Percentiles rank a stretch among this genome's conserved stretches.
phyloP scores from a whole-genome alignment of 2,113 vertebrate species.

The Hypanus sabinus region DNA sequence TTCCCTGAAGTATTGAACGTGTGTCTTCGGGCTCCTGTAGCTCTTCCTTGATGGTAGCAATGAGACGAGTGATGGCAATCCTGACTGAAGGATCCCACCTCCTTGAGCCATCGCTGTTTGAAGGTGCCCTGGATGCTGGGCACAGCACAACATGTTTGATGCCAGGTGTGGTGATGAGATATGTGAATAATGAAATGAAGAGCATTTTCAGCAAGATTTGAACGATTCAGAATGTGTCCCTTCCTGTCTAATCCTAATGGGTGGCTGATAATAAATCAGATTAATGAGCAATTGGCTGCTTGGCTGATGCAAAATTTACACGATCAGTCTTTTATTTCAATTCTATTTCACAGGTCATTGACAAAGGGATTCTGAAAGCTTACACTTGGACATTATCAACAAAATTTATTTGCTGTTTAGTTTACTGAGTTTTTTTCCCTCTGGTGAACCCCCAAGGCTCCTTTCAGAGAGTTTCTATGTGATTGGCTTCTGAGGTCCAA shows the following conservation, averaged over 20 bases:
- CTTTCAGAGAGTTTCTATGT: slow-evolving; percentile 16
- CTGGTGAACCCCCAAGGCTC: slow-evolving; percentile 15
- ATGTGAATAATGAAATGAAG: background rate
- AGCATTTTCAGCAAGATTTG: background rate
- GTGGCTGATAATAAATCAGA: slow-evolving; percentile 4
- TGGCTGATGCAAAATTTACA: background rate
- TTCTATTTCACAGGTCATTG: background rate
- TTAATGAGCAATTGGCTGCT: background rate
- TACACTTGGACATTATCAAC: background rate
- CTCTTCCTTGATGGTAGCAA: too few species aligned
- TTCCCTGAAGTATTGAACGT: too few species aligned
- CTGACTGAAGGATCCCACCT: too few species aligned
- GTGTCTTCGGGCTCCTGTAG: too few species aligned
- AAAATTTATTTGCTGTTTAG: slow-evolving; percentile 27
- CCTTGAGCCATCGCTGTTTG: too few species aligned
- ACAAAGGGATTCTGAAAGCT: background rate
- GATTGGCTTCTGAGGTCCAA: slow-evolving; percentile 9
- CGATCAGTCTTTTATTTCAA: background rate
- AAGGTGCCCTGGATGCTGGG: too few species aligned
- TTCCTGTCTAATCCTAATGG: background rate
- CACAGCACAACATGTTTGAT: background rate
- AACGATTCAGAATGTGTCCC: background rate
- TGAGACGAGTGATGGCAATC: too few species aligned
- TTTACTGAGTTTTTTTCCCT: background rate
- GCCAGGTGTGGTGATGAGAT: background rate